Conservation (phyloP, 2,888 invertebrate species). For the Xanthia togata region DNA sequence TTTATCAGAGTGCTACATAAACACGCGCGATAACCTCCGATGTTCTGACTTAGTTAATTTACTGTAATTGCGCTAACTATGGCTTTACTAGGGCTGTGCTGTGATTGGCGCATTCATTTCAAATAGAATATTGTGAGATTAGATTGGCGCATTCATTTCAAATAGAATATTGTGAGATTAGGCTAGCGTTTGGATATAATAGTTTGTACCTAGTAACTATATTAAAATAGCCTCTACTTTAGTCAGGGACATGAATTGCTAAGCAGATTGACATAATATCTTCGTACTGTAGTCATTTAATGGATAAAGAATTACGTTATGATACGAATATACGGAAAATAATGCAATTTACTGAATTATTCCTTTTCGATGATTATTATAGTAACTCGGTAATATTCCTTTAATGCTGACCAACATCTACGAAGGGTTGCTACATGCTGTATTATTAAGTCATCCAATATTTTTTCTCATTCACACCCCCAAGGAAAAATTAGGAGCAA, state of each 20-base stretch:
- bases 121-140: not conserved
- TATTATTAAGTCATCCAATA: not conserved
- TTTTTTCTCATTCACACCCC: not conserved
- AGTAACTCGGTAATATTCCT: not conserved
- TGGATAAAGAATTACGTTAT: not conserved
- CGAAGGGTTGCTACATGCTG: not conserved
- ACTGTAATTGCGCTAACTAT: constrained; percentile 73
- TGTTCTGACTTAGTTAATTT: constrained; percentile 72
- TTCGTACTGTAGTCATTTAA: not conserved
- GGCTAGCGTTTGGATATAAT: not conserved
- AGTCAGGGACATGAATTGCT: not conserved
- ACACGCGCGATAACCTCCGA: constrained; percentile 67
- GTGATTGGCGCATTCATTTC: not conserved
- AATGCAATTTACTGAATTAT: not conserved
- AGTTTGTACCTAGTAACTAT: too few species aligned
- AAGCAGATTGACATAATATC: too few species aligned
- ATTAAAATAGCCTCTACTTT: not conserved
- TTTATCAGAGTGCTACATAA: constrained; percentile 69
- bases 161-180: not conserved
- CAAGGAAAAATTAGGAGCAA: not conserved
- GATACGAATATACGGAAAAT: not conserved
- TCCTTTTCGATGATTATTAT: not conserved
- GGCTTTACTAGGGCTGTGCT: constrained; percentile 55
- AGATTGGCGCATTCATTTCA: not conserved
- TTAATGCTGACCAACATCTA: not conserved